Base-by-base conservation (phyloP, 92 coral and sea anemone genomes). In the Umimayanthus chanpuru region DNA sequence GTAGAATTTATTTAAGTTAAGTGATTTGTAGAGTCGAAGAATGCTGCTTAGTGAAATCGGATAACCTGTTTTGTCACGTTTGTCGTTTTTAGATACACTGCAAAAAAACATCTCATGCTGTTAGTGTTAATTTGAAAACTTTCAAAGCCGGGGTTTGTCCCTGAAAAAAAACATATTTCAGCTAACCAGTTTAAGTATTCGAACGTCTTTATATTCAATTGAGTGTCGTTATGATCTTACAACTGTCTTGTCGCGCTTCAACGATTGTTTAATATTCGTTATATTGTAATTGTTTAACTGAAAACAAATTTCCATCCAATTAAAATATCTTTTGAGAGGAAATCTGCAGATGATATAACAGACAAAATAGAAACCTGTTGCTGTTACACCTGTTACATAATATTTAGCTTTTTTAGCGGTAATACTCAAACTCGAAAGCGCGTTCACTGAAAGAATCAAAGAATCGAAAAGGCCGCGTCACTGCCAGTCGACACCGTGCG, bases 221-320 rank as follows among this genome's bases (percentile, higher is more conserved):
- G 50, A 5, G 5, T 61, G 2, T 61, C 26, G 26, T 28, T 72
- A 23, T 18, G 40, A 16, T 28, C 30, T 72, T 77, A 29, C 41
- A 28, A 20, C 8, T 49, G 38, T n/a, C 39, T 47, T 15, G 82
- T 26, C 36, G 49, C 82, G 82, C 82, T 78, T 78, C 38, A 78
- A 25, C 28, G 65, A 50, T 53, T 77, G 81, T 43, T 77, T 43
- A 41, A 6, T 32, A 77, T 41, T 39, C 12, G 53, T 43, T 1
- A 11, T 25, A 72, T 50, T 78, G 8, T 23, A 4, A 78, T 78
- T 49, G 66, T 78, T 78, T 49, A 47, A 25, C 61, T 47, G 14
- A 75, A 38, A 38, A 75, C 79, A 39, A 43, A 75, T 75, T 40
- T 16, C 9, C 50, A 75, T 75, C 26, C 78, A 73, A 73, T 73